Base-by-base conservation (phyloP, 2,888 invertebrate species). In the Ischnura elegans region DNA sequence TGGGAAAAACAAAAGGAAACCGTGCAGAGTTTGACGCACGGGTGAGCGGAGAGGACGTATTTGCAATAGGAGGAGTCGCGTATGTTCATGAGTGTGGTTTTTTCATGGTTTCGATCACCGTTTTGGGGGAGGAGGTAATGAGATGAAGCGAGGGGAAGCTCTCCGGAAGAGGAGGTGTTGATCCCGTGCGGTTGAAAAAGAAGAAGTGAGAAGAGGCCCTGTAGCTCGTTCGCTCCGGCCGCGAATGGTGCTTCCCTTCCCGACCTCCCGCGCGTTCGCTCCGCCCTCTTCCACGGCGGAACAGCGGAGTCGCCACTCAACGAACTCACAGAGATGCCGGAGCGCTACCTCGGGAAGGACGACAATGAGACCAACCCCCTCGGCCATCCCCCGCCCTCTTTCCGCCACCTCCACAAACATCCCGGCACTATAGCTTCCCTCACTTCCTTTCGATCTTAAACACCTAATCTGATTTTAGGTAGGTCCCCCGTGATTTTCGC, bases 281-380 rank as follows among this genome's bases (percentile, higher is more conserved):
- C 90, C 90, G 90, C 90, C 90, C 90, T 61, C 90, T 43, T 55
- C 51, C 25, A 36, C 42, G 42, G 36, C 61, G 90, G 66, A 90
- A 61, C 55, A 90, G n/a, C 61, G 61, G 90, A 90, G 61, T 42
- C n/a, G n/a, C n/a, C 90, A 87, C 55, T 55, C 42, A 36, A 55
- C 87, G 66, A 61, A 43, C 6, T 8, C 90, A 66, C 90, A 90
- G 61, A 87, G 43, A 43, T 10, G 13, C 29, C 76, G 42, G 13
- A 10, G 21, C 29, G 55, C 36, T 13, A 21, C 85, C 43, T 86
- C 86, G 45, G 90, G 90, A 90, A 61, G 90, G 90, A 25, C 90
- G 29, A 90, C 90, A 90, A 90, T 61, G 90, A 61, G 16, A 47
- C 55, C 55, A 43, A 21, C 90, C 43, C 43, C 90, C 87, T 0